phyloP scores from a whole-genome alignment of 2,797 vertebrate species.

The Hoplostethus mediterraneus region DNA sequence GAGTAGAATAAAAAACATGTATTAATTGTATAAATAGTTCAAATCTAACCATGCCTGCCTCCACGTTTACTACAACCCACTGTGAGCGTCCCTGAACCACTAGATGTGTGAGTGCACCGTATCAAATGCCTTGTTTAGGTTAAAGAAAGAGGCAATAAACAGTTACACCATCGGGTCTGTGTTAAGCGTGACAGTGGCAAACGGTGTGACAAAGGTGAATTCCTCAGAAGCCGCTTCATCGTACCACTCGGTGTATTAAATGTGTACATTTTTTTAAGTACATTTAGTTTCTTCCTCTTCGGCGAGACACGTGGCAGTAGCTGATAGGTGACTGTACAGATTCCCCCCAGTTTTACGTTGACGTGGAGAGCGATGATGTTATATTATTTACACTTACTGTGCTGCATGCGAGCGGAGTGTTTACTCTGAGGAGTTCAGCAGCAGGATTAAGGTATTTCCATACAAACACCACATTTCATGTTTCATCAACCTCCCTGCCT shows the following conservation, averaged over 20 bases:
- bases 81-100: constrained; percentile 28
- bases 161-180: not conserved
- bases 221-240: not conserved
- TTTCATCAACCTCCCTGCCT: constrained; percentile 10
- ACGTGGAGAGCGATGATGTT: constrained; percentile 17
- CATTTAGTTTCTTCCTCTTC: not conserved
- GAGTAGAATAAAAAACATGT: not conserved
- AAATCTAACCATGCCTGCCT: too few relatives aligned
- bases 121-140: constrained; percentile 55
- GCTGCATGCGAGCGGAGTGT: constrained; percentile 28
- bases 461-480: constrained; percentile 55
- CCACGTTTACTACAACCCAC: constrained; percentile 15
- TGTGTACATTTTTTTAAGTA: too few relatives aligned
- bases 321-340: not conserved
- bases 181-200: not conserved
- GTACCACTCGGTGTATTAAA: not conserved
- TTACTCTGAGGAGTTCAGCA: constrained; percentile 39
- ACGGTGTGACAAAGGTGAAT: not conserved
- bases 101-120: constrained; percentile 43
- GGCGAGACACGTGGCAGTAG: constrained; percentile 1
- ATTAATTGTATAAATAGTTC: not conserved
- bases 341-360: not conserved
- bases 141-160: constrained; percentile 11
- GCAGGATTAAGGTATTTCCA: constrained; percentile 65
- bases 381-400: constrained; percentile 28